These are phyloP conservation scores for Stegodyphus mimosarum DNA, from an alignment of 1,140 invertebrate species.

Conservation along the genomic window DNA sequence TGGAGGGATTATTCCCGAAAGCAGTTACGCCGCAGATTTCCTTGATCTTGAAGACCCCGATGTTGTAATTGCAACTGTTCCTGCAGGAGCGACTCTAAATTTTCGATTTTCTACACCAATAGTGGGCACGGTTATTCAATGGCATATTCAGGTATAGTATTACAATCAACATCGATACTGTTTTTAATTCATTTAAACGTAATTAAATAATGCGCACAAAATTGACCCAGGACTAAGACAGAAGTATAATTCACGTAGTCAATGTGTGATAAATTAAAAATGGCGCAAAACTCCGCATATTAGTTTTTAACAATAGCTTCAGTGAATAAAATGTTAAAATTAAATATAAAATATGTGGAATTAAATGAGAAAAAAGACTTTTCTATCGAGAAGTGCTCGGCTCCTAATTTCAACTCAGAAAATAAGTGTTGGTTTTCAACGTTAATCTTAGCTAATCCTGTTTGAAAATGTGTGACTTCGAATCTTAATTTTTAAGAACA, in stretches of 20 bases:
- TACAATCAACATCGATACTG: background rate
- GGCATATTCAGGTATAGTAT: conserved; percentile 31
- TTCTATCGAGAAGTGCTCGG: too few species aligned
- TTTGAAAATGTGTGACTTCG: too few species aligned
- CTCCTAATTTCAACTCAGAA: too few species aligned
- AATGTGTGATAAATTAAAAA: background rate
- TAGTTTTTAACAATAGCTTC: background rate
- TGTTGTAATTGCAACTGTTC: conserved; percentile 4
- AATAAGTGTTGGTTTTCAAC: too few species aligned
- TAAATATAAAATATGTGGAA: too few species aligned
- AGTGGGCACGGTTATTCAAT: background rate
- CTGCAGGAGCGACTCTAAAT: conserved; percentile 15
- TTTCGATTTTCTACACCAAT: background rate
- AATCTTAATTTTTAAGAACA: too few species aligned
- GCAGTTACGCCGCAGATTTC: background rate
- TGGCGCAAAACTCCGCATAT: background rate
- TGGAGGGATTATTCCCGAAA: conserved; percentile 19
- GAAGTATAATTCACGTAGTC: background rate
- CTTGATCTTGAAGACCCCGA: conserved; percentile 6
- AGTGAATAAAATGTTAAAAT: too few species aligned
- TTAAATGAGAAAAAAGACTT: too few species aligned
- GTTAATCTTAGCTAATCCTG: too few species aligned
- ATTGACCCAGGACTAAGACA: background rate
- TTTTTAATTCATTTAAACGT: background rate
- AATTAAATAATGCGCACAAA: background rate